Percentiles rank a stretch among this genome's conserved stretches.
Conservation (phyloP, 2,113 vertebrate genomes). For the Balaeniceps rex region DNA sequence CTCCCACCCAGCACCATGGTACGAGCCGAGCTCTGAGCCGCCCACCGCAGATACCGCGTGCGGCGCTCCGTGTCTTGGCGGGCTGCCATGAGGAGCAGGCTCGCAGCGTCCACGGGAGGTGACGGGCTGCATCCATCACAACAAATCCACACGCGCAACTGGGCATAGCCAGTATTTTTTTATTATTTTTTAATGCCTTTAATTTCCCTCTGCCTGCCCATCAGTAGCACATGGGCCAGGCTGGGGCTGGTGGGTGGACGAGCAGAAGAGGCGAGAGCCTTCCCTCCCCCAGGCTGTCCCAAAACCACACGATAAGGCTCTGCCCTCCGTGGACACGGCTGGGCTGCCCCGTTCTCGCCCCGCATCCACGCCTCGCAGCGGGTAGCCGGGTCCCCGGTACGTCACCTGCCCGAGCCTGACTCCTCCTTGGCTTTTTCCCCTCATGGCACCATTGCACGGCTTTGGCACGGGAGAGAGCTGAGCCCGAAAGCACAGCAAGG, state of each 20-base stretch:
- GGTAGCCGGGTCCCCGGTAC: background rate
- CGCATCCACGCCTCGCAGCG: fast-evolving
- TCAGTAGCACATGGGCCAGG: background rate
- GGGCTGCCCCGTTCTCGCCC: background rate
- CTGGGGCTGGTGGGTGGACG: background rate
- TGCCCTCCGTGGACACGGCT: background rate
- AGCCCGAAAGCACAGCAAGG: background rate
- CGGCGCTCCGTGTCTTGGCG: fast-evolving
- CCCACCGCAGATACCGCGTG: background rate
- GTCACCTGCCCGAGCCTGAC: background rate
- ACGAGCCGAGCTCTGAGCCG: background rate
- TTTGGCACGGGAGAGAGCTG: background rate
- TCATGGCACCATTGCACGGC: background rate
- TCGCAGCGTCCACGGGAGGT: background rate
- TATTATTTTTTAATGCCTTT: background rate
- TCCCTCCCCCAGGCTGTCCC: background rate
- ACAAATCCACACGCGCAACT: background rate
- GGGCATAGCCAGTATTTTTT: background rate
- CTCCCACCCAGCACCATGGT: background rate
- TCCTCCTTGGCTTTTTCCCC: background rate
- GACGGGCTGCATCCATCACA: background rate
- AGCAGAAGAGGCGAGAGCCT: background rate
- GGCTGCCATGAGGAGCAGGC: background rate
- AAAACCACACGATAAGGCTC: background rate
- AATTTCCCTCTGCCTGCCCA: background rate